Evolutionary conservation across 1,140 invertebrate species (phyloP), one percentile per base, ranked within the genome.

Genomic region (Drosophila subobscura): DNA sequence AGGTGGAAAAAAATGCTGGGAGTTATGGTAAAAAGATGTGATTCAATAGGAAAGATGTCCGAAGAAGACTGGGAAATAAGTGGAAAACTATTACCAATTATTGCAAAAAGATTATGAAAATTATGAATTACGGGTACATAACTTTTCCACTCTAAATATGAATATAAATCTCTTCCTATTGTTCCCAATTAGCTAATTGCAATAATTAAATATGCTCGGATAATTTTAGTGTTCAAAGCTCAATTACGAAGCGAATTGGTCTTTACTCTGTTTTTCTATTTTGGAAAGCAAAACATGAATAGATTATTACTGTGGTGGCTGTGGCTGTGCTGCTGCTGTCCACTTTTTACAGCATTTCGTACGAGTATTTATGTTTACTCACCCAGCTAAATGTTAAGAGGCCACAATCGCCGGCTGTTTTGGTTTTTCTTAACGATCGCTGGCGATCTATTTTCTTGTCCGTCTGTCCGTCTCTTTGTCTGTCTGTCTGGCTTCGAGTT

Each of bases 301-400:
- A 49, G 54, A 57, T 57, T 61, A 42, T 51, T 52, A 8, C 33
- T 58, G 42, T 12, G 40, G 10, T 12, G 8, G 29, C 45, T 45
- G 51, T n/a, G 44, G 37, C 6, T 14, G 16, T 23, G 22, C 44
- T 41, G 10, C 20, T 45, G 12, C 23, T 16, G 16, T 59, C 29
- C 29, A 33, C 29, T 76, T 63, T 70, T 70, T 77, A 75, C 72
- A 77, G 58, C 14, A 44, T 25, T 52, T 63, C 61, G 40, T 46
- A 44, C 14, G 45, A 49, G 37, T 59, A 66, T 53, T 47, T 42
- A 45, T 41, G 58, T 68, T 84, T 84, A 84, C 79, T 84, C 79
- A 83, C 79, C 64, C 37, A 73, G 72, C 72, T 68, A 73, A 81
- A 57, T 81, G 72, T 74, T 72, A 68, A 60, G 61, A 73, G 61